Conservation (phyloP, 2,888 invertebrate species). For the Actias luna region DNA sequence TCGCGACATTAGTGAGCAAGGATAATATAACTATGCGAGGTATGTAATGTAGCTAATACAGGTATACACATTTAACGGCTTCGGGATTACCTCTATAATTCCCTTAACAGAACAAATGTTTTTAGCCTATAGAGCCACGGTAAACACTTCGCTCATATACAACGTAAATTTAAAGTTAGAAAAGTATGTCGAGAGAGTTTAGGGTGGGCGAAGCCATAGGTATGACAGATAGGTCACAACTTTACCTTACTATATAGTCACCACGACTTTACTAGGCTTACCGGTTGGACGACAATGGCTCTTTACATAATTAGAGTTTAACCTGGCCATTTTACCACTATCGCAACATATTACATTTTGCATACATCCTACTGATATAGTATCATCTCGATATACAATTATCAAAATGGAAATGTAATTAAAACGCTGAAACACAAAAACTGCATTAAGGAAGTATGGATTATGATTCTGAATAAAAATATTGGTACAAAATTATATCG, state of each 20-base stretch:
- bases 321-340: constrained; percentile 21
- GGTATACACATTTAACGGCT: constrained; percentile 78
- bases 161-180: neutral
- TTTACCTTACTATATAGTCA: constrained; percentile 55
- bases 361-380: neutral
- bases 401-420: constrained; percentile 42
- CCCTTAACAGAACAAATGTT: constrained; percentile 77
- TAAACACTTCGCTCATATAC: constrained; percentile 19
- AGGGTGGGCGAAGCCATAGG: constrained; percentile 61
- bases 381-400: neutral
- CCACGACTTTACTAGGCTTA: constrained; percentile 58
- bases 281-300: constrained; percentile 35
- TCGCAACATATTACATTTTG: neutral
- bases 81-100: constrained; percentile 77
- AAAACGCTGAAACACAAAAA: constrained; percentile 42
- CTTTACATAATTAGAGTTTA: constrained; percentile 55
- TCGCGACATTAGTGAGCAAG: constrained; percentile 58
- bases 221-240: constrained; percentile 55
- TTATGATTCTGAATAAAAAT: constrained; percentile 56
- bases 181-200: constrained; percentile 17
- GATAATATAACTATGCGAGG: constrained; percentile 75
- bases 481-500: constrained; percentile 54
- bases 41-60: constrained; percentile 77
- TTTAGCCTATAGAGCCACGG: constrained; percentile 53
- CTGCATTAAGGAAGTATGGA: constrained; percentile 52